A percentile compares a stretch with the other conserved stretches of the same genome.
Conservation (phyloP, 2,888 invertebrate genomes). For the Drosophila stalkeri region DNA sequence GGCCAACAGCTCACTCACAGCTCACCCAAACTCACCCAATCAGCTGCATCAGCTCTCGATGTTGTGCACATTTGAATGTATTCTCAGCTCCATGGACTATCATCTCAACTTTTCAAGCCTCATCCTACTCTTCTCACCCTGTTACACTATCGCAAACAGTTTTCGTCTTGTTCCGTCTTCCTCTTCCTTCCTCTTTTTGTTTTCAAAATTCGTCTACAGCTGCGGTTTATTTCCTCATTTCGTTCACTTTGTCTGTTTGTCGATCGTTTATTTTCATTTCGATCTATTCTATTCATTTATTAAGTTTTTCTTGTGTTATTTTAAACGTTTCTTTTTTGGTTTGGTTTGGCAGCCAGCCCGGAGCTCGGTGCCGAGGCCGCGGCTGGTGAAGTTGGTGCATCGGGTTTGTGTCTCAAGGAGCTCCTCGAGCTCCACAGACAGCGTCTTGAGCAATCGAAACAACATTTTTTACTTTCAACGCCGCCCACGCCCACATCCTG, state of each 20-base stretch:
- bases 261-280: constrained; percentile 10
- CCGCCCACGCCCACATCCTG: constrained; percentile 80
- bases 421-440: constrained; percentile 81
- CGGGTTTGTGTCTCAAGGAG: constrained; percentile 77
- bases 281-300: constrained; percentile 40
- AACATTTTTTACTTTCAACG: constrained; percentile 83
- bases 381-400: constrained; percentile 51
- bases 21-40: constrained; percentile 39
- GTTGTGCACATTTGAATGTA: constrained; percentile 57
- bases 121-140: constrained; percentile 33
- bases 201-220: constrained; percentile 31
- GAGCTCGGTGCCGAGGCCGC: constrained; percentile 57
- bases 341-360: constrained; percentile 75
- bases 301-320: constrained; percentile 56
- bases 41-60: constrained; percentile 69
- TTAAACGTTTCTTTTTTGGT: constrained; percentile 66
- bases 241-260: constrained; percentile 18
- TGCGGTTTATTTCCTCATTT: constrained; percentile 17
- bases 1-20: constrained; percentile 34
- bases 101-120: constrained; percentile 28
- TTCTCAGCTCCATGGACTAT: constrained; percentile 43
- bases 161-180: constrained; percentile 13
- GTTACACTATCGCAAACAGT: constrained; percentile 33
- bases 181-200: constrained; percentile 4
- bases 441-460: constrained; percentile 83